phyloP scores from a whole-genome alignment of 2,797 vertebrate genomes.

The Paramormyrops hopkinsi region DNA sequence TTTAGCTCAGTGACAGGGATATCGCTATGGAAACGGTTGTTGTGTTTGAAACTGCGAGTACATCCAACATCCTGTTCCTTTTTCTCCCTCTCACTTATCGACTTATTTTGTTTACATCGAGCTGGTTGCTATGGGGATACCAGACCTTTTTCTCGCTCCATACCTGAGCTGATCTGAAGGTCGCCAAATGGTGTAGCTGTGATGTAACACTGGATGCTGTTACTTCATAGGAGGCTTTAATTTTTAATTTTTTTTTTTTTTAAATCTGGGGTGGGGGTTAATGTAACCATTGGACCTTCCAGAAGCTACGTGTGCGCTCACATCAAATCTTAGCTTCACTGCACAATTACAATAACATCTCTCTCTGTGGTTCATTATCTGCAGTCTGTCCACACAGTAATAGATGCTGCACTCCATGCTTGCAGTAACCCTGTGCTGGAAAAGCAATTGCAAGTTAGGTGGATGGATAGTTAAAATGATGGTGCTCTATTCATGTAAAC shows the following conservation, averaged over 20 bases:
- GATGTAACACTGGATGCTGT: background rate
- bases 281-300: background rate
- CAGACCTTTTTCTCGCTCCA: background rate
- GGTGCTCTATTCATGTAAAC: background rate
- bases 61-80: constrained; percentile 4
- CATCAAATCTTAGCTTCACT: background rate
- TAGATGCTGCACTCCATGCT: background rate
- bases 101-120: constrained; percentile 13
- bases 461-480: background rate
- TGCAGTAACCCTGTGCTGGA: background rate
- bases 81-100: background rate
- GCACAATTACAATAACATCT: background rate
- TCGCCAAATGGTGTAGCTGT: background rate
- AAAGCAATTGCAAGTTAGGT: background rate
- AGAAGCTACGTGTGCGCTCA: background rate
- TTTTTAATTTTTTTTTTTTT: background rate
- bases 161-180: background rate
- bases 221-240: background rate
- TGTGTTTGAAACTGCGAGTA: constrained; percentile 27
- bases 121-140: background rate
- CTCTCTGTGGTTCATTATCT: background rate
- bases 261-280: background rate
- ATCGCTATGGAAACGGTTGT: constrained; percentile 49
- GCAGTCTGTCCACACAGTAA: background rate
- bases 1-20: constrained; percentile 42